These are phyloP conservation scores for Myodes glareolus DNA, from an alignment of 2,113 vertebrate species.

Conservation along the genomic window DNA sequence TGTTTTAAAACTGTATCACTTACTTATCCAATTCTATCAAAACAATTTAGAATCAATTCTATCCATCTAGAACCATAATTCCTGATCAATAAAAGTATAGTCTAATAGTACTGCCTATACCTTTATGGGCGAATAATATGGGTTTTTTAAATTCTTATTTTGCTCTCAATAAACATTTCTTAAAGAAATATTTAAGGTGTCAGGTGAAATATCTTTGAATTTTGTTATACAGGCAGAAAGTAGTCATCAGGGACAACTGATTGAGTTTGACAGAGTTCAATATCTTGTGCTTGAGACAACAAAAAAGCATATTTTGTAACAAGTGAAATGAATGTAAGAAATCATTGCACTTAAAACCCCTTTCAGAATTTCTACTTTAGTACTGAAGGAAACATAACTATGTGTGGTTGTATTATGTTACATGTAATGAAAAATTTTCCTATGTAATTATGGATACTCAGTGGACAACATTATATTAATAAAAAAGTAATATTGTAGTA, in stretches of 20 bases:
- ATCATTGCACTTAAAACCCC: neutral
- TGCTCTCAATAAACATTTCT: neutral
- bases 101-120: neutral
- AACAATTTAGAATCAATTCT: neutral
- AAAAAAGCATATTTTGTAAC: neutral
- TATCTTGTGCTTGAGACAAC: neutral
- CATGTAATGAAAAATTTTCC: neutral
- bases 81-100: neutral
- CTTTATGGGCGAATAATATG: neutral
- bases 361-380: neutral
- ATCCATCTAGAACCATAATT: neutral
- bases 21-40: neutral
- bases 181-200: neutral
- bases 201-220: neutral
- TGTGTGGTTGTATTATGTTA: neutral
- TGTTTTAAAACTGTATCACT: neutral
- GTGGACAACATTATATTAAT: neutral
- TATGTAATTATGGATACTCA: neutral
- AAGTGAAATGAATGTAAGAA: neutral
- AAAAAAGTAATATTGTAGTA: neutral
- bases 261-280: neutral
- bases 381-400: neutral
- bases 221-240: no score
- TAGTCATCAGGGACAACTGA: rapidly evolving
- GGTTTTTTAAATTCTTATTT: neutral